Conservation (phyloP, 1,140 invertebrate genomes). For the Physella acuta region DNA sequence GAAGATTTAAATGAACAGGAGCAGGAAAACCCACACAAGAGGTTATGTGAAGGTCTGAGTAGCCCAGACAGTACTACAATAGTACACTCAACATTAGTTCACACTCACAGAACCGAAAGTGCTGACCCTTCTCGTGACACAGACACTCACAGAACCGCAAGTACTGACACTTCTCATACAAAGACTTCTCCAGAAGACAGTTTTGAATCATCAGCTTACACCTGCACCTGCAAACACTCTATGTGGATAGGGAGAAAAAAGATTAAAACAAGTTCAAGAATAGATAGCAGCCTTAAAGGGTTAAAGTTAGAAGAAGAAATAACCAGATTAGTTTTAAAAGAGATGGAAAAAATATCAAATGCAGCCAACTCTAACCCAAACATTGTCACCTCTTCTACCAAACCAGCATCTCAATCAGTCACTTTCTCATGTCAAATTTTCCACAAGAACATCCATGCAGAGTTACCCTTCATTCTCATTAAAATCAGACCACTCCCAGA, state of each 20-base stretch:
- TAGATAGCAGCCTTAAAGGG: background rate
- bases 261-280: background rate
- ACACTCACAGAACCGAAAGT: background rate
- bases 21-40: background rate
- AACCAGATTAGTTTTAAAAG: background rate
- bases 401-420: background rate
- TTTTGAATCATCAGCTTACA: background rate
- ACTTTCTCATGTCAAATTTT: background rate
- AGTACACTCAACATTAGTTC: background rate
- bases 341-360: background rate
- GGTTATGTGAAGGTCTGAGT: constrained; percentile 2
- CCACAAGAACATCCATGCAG: background rate
- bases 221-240: background rate
- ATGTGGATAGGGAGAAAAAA: background rate
- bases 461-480: constrained; percentile 1
- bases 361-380: background rate
- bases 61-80: background rate
- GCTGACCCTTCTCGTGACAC: background rate
- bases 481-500: background rate
- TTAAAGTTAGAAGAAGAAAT: background rate
- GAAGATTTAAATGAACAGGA: background rate
- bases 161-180: background rate
- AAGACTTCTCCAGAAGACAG: background rate
- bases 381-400: background rate
- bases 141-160: background rate